phyloP scores from a whole-genome alignment of 2,888 invertebrate genomes.

The Tetrapedia diversipes region DNA sequence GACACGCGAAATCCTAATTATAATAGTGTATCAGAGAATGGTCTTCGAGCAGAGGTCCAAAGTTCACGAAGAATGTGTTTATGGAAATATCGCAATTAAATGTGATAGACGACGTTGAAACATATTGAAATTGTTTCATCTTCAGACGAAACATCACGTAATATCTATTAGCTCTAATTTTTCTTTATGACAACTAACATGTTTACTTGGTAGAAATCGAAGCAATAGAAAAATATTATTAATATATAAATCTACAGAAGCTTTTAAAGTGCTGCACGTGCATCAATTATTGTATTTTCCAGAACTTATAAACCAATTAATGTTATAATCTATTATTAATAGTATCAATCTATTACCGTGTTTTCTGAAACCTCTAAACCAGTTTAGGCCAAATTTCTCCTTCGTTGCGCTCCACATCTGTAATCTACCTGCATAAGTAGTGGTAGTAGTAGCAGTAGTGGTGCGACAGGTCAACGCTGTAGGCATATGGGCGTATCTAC shows the following conservation, averaged over 20 bases:
- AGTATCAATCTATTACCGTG: no score
- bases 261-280: background rate
- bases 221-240: no score
- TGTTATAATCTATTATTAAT: no score
- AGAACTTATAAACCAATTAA: background rate
- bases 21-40: background rate
- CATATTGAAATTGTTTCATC: background rate
- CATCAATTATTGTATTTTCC: background rate
- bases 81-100: slow-evolving; percentile 1
- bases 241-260: background rate
- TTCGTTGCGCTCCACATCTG: no score
- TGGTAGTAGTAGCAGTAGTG: no score
- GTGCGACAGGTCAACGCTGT: no score
- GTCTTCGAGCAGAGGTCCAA: background rate
- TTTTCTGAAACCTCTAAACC: no score
- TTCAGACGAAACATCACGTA: no score
- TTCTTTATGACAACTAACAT: background rate
- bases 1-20: background rate
- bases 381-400: no score
- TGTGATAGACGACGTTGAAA: background rate
- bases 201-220: no score
- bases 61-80: slow-evolving; percentile 9
- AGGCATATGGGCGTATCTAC: no score
- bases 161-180: background rate
- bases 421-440: no score